These are phyloP conservation scores for Zoanthus solanderi DNA, from an alignment of 92 coral and sea anemone species.

Conservation along the genomic window DNA sequence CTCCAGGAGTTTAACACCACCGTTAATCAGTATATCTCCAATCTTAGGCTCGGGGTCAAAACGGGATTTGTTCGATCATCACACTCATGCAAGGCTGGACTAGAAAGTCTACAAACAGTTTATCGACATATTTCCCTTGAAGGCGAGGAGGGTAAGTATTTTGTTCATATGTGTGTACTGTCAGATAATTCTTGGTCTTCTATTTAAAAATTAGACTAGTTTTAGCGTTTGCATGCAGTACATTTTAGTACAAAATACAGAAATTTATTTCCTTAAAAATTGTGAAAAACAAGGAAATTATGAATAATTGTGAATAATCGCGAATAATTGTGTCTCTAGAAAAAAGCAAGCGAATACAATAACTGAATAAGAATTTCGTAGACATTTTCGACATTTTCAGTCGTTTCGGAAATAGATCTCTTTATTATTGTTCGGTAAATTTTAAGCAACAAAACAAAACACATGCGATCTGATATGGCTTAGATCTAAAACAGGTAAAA, in stretches of 20 bases:
- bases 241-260: neutral
- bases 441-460: neutral
- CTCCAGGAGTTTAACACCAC: constrained; percentile 39
- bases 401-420: neutral
- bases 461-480: neutral
- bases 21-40: constrained; percentile 19
- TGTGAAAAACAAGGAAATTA: neutral
- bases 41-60: constrained; percentile 17
- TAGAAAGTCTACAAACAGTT: neutral
- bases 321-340: neutral
- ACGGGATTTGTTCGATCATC: constrained; percentile 29
- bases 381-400: neutral
- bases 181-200: neutral
- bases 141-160: constrained; percentile 31
- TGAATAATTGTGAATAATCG: neutral
- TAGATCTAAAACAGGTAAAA: too few relatives aligned
- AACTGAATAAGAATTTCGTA: neutral
- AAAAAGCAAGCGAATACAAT: neutral
- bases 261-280: too few relatives aligned
- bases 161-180: neutral
- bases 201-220: neutral
- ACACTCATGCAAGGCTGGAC: constrained; percentile 22
- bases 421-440: neutral
- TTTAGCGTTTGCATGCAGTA: neutral
- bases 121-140: constrained; percentile 12